Evolutionary conservation across 1,140 invertebrate genomes (phyloP).

Genomic region (Chelonus insularis): DNA sequence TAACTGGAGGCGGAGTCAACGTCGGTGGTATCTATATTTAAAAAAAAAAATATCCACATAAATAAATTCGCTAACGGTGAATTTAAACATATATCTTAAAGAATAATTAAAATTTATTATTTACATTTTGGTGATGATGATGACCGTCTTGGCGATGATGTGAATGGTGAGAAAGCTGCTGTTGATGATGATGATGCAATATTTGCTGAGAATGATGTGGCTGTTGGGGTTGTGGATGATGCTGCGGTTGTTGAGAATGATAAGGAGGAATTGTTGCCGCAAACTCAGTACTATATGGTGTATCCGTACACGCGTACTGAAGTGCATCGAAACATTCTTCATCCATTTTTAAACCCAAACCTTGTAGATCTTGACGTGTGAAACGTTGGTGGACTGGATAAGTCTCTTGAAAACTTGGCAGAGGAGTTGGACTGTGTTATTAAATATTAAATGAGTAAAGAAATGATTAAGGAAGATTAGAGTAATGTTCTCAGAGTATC

Average conservation of each 20-base stretch:
- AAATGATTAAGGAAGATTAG: too few species aligned
- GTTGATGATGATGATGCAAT: constrained; percentile 34
- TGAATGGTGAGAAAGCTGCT: constrained; percentile 31
- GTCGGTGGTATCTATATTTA: constrained; percentile 29
- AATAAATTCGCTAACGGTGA: too few species aligned
- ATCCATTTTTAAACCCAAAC: constrained; percentile 75
- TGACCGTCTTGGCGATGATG: constrained; percentile 33
- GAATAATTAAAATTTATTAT: neutral
- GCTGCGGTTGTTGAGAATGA: constrained; percentile 63
- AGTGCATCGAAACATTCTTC: constrained; percentile 71
- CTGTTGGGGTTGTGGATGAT: constrained; percentile 57
- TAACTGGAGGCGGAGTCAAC: constrained; percentile 23
- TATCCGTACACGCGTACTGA: constrained; percentile 57
- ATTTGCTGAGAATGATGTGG: constrained; percentile 37
- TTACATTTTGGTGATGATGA: constrained; percentile 35
- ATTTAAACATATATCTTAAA: too few species aligned
- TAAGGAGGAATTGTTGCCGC: constrained; percentile 63
- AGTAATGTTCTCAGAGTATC: too few species aligned
- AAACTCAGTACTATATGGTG: constrained; percentile 63
- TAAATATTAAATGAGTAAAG: too few species aligned
- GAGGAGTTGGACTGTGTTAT: constrained; percentile 66
- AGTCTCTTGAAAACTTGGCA: constrained; percentile 85
- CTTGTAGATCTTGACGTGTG: constrained; percentile 63
- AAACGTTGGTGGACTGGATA: constrained; percentile 71
- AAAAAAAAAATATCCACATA: neutral